Conservation (phyloP, 1,140 invertebrate genomes). For the Pseudomyrmex pallidus region DNA sequence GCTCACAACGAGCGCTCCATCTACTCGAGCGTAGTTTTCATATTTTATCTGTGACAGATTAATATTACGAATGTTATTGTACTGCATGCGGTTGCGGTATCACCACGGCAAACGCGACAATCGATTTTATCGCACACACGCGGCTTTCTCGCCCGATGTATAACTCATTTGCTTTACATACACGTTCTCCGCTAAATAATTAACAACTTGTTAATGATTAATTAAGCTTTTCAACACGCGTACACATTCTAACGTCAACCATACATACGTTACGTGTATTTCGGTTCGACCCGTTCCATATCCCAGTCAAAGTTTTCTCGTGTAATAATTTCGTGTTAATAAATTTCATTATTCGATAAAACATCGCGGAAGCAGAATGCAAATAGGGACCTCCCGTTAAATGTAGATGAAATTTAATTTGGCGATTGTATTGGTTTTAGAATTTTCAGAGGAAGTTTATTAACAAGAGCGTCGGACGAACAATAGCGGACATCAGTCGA, state of each 20-base stretch:
- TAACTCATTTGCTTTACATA: constrained; percentile 30
- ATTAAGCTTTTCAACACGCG: constrained; percentile 70
- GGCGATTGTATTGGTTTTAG: constrained; percentile 73
- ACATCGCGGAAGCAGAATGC: not conserved
- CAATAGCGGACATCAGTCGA: constrained; percentile 43
- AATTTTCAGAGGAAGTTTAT: constrained; percentile 75
- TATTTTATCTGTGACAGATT: constrained; percentile 21
- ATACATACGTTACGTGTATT: constrained; percentile 1
- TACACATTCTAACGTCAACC: not conserved
- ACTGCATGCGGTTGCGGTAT: constrained; percentile 29
- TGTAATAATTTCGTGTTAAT: constrained; percentile 34
- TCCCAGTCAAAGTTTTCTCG: not conserved
- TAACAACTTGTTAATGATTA: constrained; percentile 79
- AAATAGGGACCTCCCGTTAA: constrained; percentile 9
- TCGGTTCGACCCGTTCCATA: not conserved
- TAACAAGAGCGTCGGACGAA: constrained; percentile 63
- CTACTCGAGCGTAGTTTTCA: not conserved
- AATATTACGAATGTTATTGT: constrained; percentile 35
- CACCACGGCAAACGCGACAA: constrained; percentile 49
- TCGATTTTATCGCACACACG: constrained; percentile 65
- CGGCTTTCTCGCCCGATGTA: not conserved
- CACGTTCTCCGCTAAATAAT: constrained; percentile 67
- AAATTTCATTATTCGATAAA: constrained; percentile 42
- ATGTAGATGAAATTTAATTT: constrained; percentile 23
- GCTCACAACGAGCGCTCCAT: not conserved